Evolutionary conservation across 1,140 invertebrate species (phyloP), one percentile per base, ranked within the genome.

Genomic region (Limonius californicus): DNA sequence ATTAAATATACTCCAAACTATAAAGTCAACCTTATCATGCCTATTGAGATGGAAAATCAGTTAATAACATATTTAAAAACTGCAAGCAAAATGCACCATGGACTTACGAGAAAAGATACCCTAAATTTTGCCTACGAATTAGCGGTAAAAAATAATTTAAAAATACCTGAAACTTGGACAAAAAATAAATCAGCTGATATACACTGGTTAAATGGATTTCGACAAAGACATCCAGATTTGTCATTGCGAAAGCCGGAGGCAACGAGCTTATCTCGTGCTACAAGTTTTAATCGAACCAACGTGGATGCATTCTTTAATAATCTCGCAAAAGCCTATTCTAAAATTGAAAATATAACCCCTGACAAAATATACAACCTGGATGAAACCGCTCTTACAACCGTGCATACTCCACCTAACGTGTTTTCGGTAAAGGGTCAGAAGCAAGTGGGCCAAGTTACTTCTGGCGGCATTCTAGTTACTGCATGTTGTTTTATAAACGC

Each of bases 271-370:
- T 56, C 62, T 45, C 67, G 71, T 54, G 68, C 68, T 53, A 74
- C 73, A 54, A 53, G 61, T 50, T 75, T 74, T 60, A 71, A 74
- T 66, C 56, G 54, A 59, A 23, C 59, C 14, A 73, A 68, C 64
- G 65, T 72, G 66, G 54, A 59, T 58, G 54, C 62, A 62, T 70
- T 71, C 65, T 64, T 61, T 35, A 1, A 63, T 16, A 63, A 63
- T 59, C 14, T 58, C 4, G 32, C 9, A 14, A 6, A 6, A 18
- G 43, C 14, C 14, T 47, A 39, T 32, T 6, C 27, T 6, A 4
- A 11, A 32, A 6, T 32, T 32, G 27, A 11, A 72, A 55, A 72
- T 80, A 27, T 80, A 60, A 60, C 79, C 80, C 63, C 55, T 77
- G 18, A 77, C n/a, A 79, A 65, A 76, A 79, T 68, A 80, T n/a